A percentile compares a stretch with the other conserved stretches of the same genome.
phyloP scores from a whole-genome alignment of 2,888 invertebrate species.

The Corythucha ciliata region DNA sequence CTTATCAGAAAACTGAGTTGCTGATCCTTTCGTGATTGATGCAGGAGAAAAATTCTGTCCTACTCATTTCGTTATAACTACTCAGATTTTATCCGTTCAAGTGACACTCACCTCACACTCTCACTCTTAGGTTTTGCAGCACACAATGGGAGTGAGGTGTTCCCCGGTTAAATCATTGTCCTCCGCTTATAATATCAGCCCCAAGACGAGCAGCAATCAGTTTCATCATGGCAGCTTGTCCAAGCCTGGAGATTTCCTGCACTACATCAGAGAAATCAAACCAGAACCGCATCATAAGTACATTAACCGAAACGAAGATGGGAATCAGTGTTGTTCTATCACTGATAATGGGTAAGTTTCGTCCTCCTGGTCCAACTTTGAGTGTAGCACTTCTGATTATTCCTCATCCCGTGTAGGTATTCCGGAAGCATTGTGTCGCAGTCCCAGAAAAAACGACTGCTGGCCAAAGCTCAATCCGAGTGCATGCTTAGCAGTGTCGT shows the following conservation, averaged over 20 bases:
- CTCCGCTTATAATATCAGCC: constrained; percentile 19
- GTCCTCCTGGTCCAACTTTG: not conserved
- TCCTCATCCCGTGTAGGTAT: constrained; percentile 12
- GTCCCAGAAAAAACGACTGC: constrained; percentile 78
- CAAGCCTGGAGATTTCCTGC: constrained; percentile 28
- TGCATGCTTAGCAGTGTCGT: constrained; percentile 40
- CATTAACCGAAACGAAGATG: constrained; percentile 28
- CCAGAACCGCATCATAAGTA: constrained; percentile 44
- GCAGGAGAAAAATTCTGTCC: too few species aligned
- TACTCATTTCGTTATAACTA: too few species aligned
- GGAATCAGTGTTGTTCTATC: constrained; percentile 34
- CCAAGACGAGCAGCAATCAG: constrained; percentile 22
- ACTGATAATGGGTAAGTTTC: constrained; percentile 25
- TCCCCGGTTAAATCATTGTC: constrained; percentile 26
- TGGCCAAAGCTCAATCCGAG: constrained; percentile 77
- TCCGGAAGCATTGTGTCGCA: constrained; percentile 41
- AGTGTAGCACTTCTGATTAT: not conserved
- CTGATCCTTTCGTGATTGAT: too few species aligned
- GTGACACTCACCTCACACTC: not conserved
- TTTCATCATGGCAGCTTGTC: constrained; percentile 26
- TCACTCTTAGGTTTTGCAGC: constrained; percentile 20
- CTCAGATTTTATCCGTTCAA: too few species aligned
- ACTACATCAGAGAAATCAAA: constrained; percentile 36
- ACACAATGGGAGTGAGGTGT: constrained; percentile 25
- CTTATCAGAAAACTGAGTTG: too few species aligned